Percentiles rank a stretch among this genome's conserved stretches.
Conservation (phyloP, 2,113 vertebrate genomes). For the Tragulus kanchil region DNA sequence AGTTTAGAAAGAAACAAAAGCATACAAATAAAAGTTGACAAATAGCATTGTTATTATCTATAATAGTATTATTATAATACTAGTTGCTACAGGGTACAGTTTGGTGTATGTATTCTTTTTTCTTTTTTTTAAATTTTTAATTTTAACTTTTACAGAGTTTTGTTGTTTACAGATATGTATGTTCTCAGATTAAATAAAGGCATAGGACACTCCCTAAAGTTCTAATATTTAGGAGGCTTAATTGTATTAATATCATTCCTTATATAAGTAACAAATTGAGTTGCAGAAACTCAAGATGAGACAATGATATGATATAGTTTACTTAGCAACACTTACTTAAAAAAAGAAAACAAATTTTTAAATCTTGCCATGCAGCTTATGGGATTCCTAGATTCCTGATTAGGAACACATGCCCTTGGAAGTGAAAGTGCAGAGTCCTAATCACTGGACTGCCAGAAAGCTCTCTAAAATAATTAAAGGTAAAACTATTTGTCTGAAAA, state of each 20-base stretch:
- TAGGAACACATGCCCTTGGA: not conserved
- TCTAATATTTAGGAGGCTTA: not conserved
- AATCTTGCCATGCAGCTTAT: not conserved
- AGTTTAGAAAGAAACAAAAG: not conserved
- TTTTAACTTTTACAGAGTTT: no score
- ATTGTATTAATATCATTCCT: not conserved
- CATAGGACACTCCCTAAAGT: not conserved
- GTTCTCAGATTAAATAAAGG: not conserved
- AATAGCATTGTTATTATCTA: not conserved
- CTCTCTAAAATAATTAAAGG: not conserved
- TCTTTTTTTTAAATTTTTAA: no score
- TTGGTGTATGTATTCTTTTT: not conserved
- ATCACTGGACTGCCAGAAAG: not conserved
- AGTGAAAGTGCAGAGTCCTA: not conserved
- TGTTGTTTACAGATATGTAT: no score
- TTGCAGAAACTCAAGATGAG: not conserved
- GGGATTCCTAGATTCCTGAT: not conserved
- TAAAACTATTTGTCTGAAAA: not conserved
- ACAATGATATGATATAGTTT: not conserved
- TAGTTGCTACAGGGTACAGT: not conserved
- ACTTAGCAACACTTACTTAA: slow-evolving; percentile 29
- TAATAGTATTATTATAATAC: not conserved
- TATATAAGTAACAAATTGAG: not conserved
- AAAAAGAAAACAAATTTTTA: not conserved
- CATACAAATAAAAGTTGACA: not conserved